A percentile compares a stretch with the other conserved stretches of the same genome.
Conservation (phyloP, 2,113 vertebrate species). For the Polypterus senegalus region DNA sequence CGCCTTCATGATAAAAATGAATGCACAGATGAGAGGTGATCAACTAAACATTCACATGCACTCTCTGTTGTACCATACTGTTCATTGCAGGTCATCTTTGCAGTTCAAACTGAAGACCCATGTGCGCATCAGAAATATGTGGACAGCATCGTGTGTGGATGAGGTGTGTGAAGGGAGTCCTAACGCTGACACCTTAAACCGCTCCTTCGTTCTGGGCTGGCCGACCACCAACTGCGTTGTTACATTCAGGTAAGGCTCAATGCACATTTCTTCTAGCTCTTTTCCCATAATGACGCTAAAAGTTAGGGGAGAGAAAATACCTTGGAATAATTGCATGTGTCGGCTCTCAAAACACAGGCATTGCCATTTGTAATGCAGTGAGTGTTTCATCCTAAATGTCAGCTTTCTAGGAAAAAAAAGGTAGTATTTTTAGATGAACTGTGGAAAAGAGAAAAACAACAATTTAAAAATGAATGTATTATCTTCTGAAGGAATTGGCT, state of each 20-base stretch:
- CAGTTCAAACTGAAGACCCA: conserved; percentile 74
- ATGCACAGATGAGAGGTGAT: neutral
- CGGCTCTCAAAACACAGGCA: no score
- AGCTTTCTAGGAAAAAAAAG: no score
- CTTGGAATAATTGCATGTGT: no score
- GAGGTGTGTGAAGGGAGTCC: conserved; percentile 84
- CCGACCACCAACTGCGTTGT: conserved; percentile 87
- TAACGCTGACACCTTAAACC: conserved; percentile 35
- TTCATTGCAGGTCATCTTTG: conserved; percentile 46
- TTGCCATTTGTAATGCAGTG: no score
- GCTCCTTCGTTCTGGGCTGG: conserved; percentile 88
- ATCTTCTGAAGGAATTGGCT: no score
- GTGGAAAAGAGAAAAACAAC: no score
- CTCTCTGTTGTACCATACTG: neutral
- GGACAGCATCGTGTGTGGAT: conserved; percentile 77
- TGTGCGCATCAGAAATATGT: conserved; percentile 75
- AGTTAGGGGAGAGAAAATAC: no score
- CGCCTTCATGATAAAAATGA: no score
- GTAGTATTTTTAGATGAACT: no score
- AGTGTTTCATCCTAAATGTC: no score
- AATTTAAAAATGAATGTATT: no score
- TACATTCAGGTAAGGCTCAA: conserved; percentile 69
- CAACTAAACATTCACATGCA: neutral
- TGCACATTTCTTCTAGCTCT: neutral
- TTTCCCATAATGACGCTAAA: no score